Evolutionary conservation across 2,113 vertebrate species (phyloP).

Genomic region (Rhinoderma darwinii): DNA sequence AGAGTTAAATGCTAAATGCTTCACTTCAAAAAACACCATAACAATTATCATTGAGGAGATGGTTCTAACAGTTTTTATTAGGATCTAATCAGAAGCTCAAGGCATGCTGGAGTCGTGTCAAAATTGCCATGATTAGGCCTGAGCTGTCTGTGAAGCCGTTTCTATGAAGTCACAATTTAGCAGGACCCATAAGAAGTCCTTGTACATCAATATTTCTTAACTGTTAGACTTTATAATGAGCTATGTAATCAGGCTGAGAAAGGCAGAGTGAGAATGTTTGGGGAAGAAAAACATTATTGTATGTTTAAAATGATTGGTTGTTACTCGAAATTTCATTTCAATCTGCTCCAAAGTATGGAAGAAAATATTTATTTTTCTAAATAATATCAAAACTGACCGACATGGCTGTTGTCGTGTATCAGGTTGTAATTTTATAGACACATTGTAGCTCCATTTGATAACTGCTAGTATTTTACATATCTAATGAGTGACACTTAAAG

Average conservation of each 20-base stretch:
- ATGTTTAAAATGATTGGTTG: constrained; percentile 18
- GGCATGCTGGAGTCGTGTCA: constrained; percentile 43
- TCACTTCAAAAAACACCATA: constrained; percentile 52
- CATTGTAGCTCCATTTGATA: neutral
- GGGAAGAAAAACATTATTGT: constrained; percentile 20
- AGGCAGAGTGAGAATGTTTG: constrained; percentile 17
- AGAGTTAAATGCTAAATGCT: constrained; percentile 49
- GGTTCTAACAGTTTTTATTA: constrained; percentile 54
- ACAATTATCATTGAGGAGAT: constrained; percentile 59
- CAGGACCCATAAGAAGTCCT: constrained; percentile 50
- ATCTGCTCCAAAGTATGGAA: neutral
- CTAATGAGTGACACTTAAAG: neutral
- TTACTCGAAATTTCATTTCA: constrained; percentile 7
- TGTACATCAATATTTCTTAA: constrained; percentile 56
- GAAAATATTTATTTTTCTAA: neutral
- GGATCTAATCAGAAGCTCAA: constrained; percentile 56
- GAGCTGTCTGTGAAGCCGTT: constrained; percentile 22
- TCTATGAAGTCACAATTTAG: constrained; percentile 47
- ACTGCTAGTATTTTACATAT: neutral
- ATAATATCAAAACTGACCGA: neutral
- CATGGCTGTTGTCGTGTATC: neutral
- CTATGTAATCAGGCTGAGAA: constrained; percentile 47
- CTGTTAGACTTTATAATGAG: constrained; percentile 53
- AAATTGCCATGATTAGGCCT: constrained; percentile 56
- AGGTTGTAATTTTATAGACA: neutral